Conservation (phyloP, 92 coral and sea anemone species). For the Anthopleura xanthogrammica region DNA sequence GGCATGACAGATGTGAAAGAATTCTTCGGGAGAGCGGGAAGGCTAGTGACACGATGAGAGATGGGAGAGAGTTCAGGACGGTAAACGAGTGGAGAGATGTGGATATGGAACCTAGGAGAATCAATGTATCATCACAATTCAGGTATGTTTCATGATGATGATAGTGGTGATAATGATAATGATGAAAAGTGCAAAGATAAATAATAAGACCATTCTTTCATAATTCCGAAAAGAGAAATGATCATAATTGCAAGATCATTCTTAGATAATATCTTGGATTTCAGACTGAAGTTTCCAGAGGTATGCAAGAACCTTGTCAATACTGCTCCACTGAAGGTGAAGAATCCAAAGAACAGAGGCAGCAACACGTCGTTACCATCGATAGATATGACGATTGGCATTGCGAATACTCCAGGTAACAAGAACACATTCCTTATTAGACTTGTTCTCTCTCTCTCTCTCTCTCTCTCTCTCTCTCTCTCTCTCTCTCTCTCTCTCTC, state of each 20-base stretch:
- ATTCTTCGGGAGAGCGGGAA: slow-evolving; percentile 37
- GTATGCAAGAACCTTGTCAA: slow-evolving; percentile 13
- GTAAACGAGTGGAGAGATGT: slow-evolving; percentile 33
- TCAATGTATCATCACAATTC: slow-evolving; percentile 41
- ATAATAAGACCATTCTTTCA: not conserved
- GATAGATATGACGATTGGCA: not conserved
- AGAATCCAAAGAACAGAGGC: not conserved
- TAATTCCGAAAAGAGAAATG: not conserved
- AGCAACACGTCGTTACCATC: not conserved
- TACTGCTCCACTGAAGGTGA: not conserved
- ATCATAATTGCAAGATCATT: not conserved
- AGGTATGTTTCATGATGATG: slow-evolving; percentile 26
- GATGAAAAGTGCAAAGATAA: not conserved
- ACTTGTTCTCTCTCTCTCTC: too few relatives aligned
- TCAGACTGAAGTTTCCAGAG: slow-evolving; percentile 22
- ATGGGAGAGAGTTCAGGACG: slow-evolving; percentile 24
- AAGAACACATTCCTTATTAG: not conserved
- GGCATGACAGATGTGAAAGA: slow-evolving; percentile 41
- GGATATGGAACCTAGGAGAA: slow-evolving; percentile 3
- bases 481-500: too few relatives aligned
- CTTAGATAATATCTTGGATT: not conserved
- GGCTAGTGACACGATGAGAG: slow-evolving; percentile 40
- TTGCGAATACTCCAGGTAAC: not conserved
- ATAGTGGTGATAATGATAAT: not conserved
- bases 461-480: too few relatives aligned